These are phyloP conservation scores for Psittacula derbiana DNA, from an alignment of 2,797 vertebrate species.

Conservation along the genomic window DNA sequence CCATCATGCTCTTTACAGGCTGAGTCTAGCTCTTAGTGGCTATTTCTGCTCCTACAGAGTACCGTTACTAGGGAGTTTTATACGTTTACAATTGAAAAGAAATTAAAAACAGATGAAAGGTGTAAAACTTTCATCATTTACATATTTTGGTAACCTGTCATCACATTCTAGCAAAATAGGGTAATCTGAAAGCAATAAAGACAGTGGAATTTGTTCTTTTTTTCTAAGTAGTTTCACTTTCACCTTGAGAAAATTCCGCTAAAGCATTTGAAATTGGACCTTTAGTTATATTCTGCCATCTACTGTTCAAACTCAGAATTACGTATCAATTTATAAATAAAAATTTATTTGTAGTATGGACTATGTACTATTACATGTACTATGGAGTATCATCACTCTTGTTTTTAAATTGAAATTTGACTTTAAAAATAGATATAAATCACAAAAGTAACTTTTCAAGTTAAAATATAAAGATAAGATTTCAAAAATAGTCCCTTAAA, in stretches of 20 bases:
- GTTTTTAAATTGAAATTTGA: background rate
- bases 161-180: background rate
- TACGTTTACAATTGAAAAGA: background rate
- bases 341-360: background rate
- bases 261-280: background rate
- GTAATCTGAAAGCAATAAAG: background rate
- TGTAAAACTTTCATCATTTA: background rate
- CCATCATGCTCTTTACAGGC: background rate
- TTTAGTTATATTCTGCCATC: background rate
- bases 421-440: background rate
- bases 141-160: background rate
- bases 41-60: background rate
- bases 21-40: background rate
- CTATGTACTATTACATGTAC: background rate
- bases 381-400: background rate
- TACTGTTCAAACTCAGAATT: background rate
- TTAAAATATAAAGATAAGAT: background rate
- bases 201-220: background rate
- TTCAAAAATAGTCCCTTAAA: background rate
- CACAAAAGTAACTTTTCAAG: background rate
- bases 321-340: background rate
- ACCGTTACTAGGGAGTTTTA: background rate
- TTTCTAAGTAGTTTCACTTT: background rate
- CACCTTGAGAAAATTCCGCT: background rate
- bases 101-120: background rate